Evolutionary conservation across 2,797 vertebrate genomes (phyloP), one percentile per base, ranked within the genome.

Genomic region (Sebastes steindachneri): DNA sequence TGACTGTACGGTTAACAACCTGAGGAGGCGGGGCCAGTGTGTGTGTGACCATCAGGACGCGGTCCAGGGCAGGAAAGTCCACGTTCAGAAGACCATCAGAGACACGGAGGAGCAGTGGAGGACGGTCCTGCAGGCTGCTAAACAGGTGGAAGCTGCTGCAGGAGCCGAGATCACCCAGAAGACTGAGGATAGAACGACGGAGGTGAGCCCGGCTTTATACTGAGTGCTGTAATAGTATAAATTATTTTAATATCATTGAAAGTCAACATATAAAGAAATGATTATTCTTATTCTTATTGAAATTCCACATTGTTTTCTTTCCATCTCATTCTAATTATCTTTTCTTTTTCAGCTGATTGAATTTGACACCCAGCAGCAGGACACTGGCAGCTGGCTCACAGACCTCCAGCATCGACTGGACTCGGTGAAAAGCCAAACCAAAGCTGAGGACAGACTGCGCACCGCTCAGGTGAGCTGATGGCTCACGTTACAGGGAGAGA

Each of bases 401-500:
- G 94, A 91, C 31, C 91, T 96, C 1, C 91, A 95, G 41, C 92
- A 95, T 1, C 91, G 81, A 8, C 80, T 97, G 71, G 87, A 86
- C 71, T 92, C 92, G 45, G 69, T 97, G 81, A 89, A 58, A 29
- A 87, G 31, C 17, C 89, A 92, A 58, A 90, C 92, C 65, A 79
- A 93, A 23, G 82, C 95, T 15, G 91, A 96, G 0, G 89, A 96
- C 83, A 90, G 91, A 85, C 94, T 96, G 73, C 77, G 81, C 57
- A 83, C 89, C 48, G 94, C 96, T 74, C 95, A 97, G 97, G 97
- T 97, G 54, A 88, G 90, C 29, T 26, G 4, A 21, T 1, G 31
- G 11, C 8, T 17, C 60, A 5, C 6, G 25, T 29, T 7, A 10
- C 8, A 25, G n/a, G 3, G 17, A 65, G 7, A n/a, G 4, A 31